Base-by-base conservation (phyloP, 1,140 invertebrate species). In the Zaprionus ornatus region DNA sequence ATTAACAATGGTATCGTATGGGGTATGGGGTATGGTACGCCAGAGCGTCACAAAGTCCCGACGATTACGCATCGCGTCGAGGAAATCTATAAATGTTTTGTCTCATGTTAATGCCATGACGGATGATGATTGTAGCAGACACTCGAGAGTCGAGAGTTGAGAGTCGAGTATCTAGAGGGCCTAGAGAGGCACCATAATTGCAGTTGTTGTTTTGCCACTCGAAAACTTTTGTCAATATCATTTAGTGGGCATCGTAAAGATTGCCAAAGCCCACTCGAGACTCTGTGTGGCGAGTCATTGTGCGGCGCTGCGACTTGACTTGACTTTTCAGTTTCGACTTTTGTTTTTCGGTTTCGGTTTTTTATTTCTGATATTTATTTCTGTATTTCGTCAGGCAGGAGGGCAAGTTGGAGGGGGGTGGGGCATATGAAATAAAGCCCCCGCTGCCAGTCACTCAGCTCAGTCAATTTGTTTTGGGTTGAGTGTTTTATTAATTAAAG, bases 401-500 rank as follows among this genome's bases (percentile, higher is more conserved):
- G 12, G 80, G 23, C 35, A 45, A 55, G 62, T 37, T 54, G 64
- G 60, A 42, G 50, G 45, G 42, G 25, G 50, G 27, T 29, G 27
- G 25, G 10, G 9, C 7, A 15, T 2, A 35, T 32, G 63, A 65
- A 48, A 45, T 61, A 45, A 55, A 74, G 72, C 29, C 9, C 35
- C 57, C 59, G 56, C 57, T 74, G 72, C 40, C 66, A 63, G 35
- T 74, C 65, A 69, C 21, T 45, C 40, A 25, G 40, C 25, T 25
- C 80, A 82, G 80, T 88, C 85, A 88, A 88, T 90, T 88, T 90
- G 80, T 90, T 90, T 85, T 79, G 68, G 69, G 66, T 61, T 81
- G 72, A 88, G 85, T 81, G 85, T 88, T 88, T 88, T 88, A 88
- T 90, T 88, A 90, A 88, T 88, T 88, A 88, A 88, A 88, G 85